Evolutionary conservation across 2,888 invertebrate genomes (phyloP), one percentile per base, ranked within the genome.

Genomic region (Entomobrya proxima): DNA sequence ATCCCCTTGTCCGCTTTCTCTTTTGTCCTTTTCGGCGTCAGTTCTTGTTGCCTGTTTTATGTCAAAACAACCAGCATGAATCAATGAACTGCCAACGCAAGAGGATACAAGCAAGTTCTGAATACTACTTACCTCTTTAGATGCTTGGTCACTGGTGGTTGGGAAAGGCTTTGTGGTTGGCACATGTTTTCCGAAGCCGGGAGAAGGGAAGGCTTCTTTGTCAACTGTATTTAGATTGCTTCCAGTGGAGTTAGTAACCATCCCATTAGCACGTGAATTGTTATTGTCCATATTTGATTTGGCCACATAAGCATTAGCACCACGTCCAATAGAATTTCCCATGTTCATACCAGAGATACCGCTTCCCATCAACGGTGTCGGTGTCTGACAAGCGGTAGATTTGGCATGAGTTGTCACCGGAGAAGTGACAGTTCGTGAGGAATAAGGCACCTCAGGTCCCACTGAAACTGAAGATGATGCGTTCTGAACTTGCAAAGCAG

Each of bases 151-250:
- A 90, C 87, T 89, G 80, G 87, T 47, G 64, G 84, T 87, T 67
- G 90, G 89, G 72, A 89, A 89, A 85, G 90, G 89, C 87, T 90
- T 90, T 9, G 86, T 85, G 50, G 81, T 86, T 90, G 90, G 90
- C 90, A 90, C 90, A 84, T 85, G 69, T 88, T 90, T 90, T 44
- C 83, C 88, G 77, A 88, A 89, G 58, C 86, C 89, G 47, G 90
- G 89, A 58, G 88, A 84, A 9, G 90, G 90, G 77, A 90, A 90
- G 72, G 90, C 89, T 50, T 90, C 90, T 69, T 89, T 89, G 85
- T 90, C 90, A 84, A 88, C 88, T 32, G 88, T 86, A 52, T 86
- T 86, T 32, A 86, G 74, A 87, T 83, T 88, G 58, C 83, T 86
- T 77, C 85, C 79, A 74, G 74, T 69, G 79, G 67, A 72, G 67